phyloP scores from a whole-genome alignment of 2,113 vertebrate genomes.

The Prolemur simus region DNA sequence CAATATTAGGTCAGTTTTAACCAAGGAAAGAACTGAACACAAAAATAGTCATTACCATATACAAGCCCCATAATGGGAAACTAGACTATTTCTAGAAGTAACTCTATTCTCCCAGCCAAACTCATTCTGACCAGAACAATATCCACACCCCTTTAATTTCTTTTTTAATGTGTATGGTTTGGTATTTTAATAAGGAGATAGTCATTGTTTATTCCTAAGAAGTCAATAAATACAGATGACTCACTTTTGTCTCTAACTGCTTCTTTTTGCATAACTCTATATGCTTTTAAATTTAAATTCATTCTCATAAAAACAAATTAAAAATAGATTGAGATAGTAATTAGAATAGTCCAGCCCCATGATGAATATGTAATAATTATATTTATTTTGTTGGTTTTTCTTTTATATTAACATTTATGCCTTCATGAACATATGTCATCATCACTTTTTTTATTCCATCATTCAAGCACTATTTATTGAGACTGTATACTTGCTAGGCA shows the following conservation, averaged over 20 bases:
- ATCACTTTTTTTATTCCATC: neutral
- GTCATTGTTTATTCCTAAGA: neutral
- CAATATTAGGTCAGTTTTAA: neutral
- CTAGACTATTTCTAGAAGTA: neutral
- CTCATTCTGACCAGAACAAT: neutral
- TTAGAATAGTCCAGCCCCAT: neutral
- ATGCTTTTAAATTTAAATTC: slow-evolving; percentile 35
- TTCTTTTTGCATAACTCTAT: neutral
- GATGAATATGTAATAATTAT: neutral
- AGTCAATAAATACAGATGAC: neutral
- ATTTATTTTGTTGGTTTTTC: neutral
- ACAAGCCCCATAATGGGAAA: neutral
- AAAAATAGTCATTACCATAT: neutral
- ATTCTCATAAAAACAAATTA: slow-evolving; percentile 37
- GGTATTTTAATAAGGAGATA: slow-evolving; percentile 30
- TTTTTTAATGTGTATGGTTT: neutral
- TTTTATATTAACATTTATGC: neutral
- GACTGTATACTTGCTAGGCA: too few species aligned
- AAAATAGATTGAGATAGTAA: neutral
- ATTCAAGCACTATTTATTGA: neutral
- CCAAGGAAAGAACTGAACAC: slow-evolving; percentile 21
- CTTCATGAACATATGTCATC: neutral
- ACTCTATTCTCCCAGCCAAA: neutral
- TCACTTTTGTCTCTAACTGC: neutral
- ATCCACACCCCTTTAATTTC: neutral